A percentile compares a stretch with the other conserved stretches of the same genome.
These are phyloP conservation scores for Fragum whitleyi DNA, from an alignment of 2,888 invertebrate genomes.

Conservation along the genomic window DNA sequence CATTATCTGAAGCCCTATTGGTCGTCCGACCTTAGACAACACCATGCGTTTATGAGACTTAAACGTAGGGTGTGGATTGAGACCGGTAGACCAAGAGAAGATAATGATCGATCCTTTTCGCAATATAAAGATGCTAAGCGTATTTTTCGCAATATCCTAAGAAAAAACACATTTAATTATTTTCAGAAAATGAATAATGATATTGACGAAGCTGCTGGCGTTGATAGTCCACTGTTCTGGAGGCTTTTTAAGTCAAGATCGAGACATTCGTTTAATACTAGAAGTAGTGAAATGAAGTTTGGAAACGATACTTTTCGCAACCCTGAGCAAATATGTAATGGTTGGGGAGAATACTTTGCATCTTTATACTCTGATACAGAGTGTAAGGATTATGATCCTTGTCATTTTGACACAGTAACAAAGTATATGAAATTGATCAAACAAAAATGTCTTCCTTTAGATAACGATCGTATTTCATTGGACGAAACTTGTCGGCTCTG, in stretches of 20 bases:
- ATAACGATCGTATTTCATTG: neutral
- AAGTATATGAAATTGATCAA: no score
- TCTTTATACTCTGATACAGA: no score
- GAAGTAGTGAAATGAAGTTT: no score
- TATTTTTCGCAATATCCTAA: neutral
- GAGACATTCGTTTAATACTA: no score
- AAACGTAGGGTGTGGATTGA: neutral
- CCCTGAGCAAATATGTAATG: no score
- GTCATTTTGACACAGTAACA: no score
- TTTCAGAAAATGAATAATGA: neutral
- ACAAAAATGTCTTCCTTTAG: no score
- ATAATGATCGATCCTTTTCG: neutral
- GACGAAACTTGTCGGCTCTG: neutral
- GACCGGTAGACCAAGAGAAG: neutral
- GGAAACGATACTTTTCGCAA: no score
- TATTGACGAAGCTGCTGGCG: neutral
- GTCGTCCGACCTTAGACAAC: neutral
- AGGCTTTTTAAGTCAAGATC: no score
- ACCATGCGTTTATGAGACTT: neutral
- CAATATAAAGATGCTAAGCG: slow-evolving; percentile 9
- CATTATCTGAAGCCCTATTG: slow-evolving; percentile 2
- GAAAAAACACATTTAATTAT: neutral
- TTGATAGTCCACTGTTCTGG: neutral
- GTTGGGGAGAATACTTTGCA: no score
- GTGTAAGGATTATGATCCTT: no score